These are phyloP conservation scores for Psilopogon haemacephalus DNA, from an alignment of 2,113 vertebrate genomes.

Conservation along the genomic window DNA sequence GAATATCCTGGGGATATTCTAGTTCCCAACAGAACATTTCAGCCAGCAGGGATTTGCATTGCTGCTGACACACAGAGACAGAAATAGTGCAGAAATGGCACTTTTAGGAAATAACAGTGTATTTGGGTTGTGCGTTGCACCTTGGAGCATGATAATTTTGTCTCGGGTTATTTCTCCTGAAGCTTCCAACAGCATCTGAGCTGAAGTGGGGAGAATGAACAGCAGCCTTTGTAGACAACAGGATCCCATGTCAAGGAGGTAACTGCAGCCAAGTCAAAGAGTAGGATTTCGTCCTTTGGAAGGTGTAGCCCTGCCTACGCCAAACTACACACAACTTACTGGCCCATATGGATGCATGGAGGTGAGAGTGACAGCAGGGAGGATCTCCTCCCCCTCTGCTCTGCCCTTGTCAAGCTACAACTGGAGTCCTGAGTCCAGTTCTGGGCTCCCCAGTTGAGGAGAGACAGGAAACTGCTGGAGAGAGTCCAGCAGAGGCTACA, in stretches of 20 bases:
- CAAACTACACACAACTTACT: background rate
- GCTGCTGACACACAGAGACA: background rate
- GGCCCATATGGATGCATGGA: too few species aligned
- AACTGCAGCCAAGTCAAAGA: background rate
- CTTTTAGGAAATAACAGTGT: background rate
- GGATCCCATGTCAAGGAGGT: rapidly evolving
- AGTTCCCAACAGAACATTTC: background rate
- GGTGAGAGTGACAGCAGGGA: too few species aligned
- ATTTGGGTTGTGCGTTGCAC: background rate
- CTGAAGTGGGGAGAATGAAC: background rate
- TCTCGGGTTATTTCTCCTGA: background rate
- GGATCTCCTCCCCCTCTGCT: too few species aligned
- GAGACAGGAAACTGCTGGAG: too few species aligned
- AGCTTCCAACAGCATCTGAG: background rate
- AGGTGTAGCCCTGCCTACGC: background rate
- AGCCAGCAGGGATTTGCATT: background rate
- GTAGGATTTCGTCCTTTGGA: background rate
- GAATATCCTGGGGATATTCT: background rate
- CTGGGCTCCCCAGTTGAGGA: too few species aligned
- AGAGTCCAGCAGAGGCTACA: too few species aligned
- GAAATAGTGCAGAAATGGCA: background rate
- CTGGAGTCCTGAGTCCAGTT: too few species aligned
- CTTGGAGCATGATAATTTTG: background rate
- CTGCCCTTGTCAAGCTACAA: too few species aligned
- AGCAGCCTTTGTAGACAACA: background rate